Evolutionary conservation across 2,797 vertebrate genomes (phyloP).

Genomic region (Diglossa cyanea): DNA sequence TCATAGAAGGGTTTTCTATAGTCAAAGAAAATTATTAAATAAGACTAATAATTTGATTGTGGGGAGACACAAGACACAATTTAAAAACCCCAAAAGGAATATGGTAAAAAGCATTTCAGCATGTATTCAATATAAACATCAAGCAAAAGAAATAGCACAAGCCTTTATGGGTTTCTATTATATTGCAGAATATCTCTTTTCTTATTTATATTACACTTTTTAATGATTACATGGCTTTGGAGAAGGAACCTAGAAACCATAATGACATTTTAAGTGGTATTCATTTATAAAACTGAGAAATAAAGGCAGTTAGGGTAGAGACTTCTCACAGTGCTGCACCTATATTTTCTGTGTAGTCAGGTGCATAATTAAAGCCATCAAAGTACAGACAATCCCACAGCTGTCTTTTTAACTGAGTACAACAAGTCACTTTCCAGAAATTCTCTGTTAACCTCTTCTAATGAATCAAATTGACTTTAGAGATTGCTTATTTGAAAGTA

Average conservation of each 20-base stretch:
- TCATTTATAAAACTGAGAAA: neutral
- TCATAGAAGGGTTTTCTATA: neutral
- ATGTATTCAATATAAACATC: neutral
- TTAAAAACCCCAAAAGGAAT: fast-evolving
- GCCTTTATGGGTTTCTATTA: neutral
- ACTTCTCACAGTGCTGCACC: neutral
- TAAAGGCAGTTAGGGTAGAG: neutral
- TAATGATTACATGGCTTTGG: neutral
- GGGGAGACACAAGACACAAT: neutral
- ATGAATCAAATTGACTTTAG: neutral
- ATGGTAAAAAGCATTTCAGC: neutral
- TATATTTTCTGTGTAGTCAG: neutral
- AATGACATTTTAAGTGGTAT: neutral
- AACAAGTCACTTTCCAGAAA: neutral
- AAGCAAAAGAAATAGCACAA: neutral
- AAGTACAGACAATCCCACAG: neutral
- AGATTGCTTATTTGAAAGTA: neutral
- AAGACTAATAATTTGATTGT: neutral
- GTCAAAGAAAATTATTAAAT: neutral
- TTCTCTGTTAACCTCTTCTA: neutral
- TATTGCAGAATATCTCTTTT: neutral
- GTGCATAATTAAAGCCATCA: neutral
- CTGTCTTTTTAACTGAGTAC: neutral
- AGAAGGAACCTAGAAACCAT: neutral
- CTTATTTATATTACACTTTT: neutral